A percentile compares a stretch with the other conserved stretches of the same genome.
Evolutionary conservation across 2,113 vertebrate genomes (phyloP).

Genomic region (Lathamus discolor): DNA sequence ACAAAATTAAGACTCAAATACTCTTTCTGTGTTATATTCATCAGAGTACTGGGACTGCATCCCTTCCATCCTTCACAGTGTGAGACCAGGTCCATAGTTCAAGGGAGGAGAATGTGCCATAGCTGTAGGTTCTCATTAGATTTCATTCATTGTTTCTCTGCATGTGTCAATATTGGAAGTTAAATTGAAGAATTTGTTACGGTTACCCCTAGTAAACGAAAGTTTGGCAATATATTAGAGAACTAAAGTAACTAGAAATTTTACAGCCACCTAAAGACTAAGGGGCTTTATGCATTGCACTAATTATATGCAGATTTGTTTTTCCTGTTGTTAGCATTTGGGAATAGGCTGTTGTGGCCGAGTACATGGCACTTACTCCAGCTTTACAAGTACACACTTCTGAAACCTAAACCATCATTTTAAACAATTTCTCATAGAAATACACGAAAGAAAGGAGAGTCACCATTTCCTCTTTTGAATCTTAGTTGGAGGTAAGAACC

Average conservation of each 20-base stretch:
- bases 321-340: neutral
- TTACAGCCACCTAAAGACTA: neutral
- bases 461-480: neutral
- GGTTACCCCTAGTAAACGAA: neutral
- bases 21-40: neutral
- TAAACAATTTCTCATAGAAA: neutral
- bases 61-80: neutral
- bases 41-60: neutral
- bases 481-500: neutral
- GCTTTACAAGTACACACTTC: neutral
- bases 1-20: neutral
- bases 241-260: neutral
- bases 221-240: neutral
- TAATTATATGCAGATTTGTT: neutral
- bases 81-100: rapidly evolving
- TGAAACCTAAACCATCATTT: neutral
- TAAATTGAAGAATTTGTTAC: neutral
- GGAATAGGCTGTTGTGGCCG: neutral
- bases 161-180: neutral
- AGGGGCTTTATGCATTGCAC: neutral
- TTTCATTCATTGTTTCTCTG: neutral
- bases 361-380: neutral
- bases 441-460: neutral
- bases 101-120: neutral
- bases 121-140: neutral